These are phyloP conservation scores for Rhagoletis pomonella DNA, from an alignment of 1,140 invertebrate genomes.

Conservation along the genomic window DNA sequence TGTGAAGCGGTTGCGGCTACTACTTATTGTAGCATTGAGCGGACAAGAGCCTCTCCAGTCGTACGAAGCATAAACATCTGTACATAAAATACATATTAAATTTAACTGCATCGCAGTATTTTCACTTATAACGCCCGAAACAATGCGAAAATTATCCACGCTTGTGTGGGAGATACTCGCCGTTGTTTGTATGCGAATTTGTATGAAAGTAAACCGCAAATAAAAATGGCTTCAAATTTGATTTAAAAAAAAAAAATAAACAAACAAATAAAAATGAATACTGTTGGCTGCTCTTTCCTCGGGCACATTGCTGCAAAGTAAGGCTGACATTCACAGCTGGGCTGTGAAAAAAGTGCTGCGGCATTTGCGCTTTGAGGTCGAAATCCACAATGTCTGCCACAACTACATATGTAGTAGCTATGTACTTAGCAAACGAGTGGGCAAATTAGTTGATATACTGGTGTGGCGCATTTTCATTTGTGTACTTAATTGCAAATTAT, in stretches of 20 bases:
- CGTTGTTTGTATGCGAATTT: background rate
- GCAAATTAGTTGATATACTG: constrained; percentile 18
- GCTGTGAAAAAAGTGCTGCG: background rate
- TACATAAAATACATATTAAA: background rate
- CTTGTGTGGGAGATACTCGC: background rate
- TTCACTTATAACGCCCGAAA: constrained; percentile 6
- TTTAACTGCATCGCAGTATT: background rate
- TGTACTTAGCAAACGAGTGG: background rate
- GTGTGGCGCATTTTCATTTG: constrained; percentile 46
- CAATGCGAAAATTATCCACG: background rate
- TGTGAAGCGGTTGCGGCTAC: background rate
- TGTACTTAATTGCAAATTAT: background rate
- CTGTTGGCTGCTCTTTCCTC: background rate
- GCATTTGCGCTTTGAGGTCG: constrained; percentile 13
- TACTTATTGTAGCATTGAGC: background rate
- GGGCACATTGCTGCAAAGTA: background rate
- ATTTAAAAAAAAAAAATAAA: constrained; percentile 1
- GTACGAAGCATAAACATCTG: background rate
- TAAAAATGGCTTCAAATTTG: background rate
- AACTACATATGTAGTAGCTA: background rate
- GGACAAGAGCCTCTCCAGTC: background rate
- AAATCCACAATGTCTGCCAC: background rate
- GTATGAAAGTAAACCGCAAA: background rate
- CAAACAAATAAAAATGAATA: background rate
- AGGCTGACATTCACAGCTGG: constrained; percentile 4